Evolutionary conservation across 1,140 invertebrate species (phyloP).

Genomic region (Saxidomus purpurata): DNA sequence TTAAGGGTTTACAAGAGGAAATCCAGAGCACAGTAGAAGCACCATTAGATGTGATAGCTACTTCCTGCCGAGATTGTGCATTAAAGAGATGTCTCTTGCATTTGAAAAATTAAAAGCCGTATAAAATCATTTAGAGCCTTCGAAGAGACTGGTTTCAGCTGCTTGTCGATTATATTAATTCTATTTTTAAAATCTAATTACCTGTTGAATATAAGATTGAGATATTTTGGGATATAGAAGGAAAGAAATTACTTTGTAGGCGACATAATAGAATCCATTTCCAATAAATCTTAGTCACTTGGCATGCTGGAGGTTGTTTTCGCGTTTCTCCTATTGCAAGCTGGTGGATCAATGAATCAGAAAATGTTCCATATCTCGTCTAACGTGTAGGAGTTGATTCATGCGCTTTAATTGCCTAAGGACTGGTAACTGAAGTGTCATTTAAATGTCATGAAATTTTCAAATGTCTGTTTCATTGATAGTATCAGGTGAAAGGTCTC

Average conservation of each 20-base stretch:
- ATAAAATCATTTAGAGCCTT: no score
- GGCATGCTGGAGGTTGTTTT: background rate
- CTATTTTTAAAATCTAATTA: conserved; percentile 1
- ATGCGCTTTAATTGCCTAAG: background rate
- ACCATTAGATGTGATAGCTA: no score
- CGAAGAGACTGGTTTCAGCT: background rate
- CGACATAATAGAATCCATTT: background rate
- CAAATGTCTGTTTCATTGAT: background rate
- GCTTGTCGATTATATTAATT: background rate
- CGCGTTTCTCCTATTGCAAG: background rate
- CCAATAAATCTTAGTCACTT: background rate
- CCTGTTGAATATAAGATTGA: background rate
- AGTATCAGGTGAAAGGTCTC: background rate
- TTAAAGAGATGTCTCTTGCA: no score
- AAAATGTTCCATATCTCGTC: background rate
- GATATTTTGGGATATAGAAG: background rate
- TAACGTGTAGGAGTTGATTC: background rate
- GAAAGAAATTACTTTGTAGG: conserved; percentile 12
- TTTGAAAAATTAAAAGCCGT: no score
- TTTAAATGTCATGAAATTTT: conserved; percentile 20
- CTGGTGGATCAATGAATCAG: background rate
- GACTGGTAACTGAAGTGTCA: background rate
- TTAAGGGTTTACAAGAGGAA: no score
- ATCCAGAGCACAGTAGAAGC: no score
- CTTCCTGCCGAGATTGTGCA: no score